A percentile compares a stretch with the other conserved stretches of the same genome.
Conservation (phyloP, 1,140 invertebrate genomes). For the Tetragnatha versicolor region DNA sequence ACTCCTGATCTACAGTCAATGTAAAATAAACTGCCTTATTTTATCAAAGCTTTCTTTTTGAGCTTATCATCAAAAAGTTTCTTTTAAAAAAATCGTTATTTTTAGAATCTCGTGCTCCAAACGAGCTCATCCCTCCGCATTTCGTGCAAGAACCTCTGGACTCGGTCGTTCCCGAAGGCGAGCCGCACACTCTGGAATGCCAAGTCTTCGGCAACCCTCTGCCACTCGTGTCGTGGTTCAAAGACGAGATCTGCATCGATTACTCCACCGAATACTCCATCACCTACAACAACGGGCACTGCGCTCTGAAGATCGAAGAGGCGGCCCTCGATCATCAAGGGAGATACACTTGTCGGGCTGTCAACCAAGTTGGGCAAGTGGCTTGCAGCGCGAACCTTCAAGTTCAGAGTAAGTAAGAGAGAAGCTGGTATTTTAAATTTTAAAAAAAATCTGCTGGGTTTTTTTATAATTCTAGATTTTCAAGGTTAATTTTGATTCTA, state of each 20-base stretch:
- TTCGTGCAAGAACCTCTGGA: conserved; percentile 73
- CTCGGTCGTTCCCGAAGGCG: conserved; percentile 72
- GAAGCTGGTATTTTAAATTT: no score
- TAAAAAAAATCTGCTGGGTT: no score
- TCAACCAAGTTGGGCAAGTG: conserved; percentile 68
- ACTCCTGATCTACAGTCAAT: no score
- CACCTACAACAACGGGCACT: conserved; percentile 69
- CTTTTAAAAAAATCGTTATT: no score
- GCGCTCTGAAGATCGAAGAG: conserved; percentile 69
- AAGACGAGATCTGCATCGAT: conserved; percentile 82
- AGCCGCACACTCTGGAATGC: conserved; percentile 74
- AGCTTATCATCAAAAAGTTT: no score
- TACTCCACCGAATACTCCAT: conserved; percentile 80
- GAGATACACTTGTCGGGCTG: conserved; percentile 69
- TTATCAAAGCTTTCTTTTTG: no score
- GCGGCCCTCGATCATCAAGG: conserved; percentile 70
- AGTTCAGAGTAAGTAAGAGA: conserved; percentile 58
- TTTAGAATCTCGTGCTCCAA: conserved; percentile 73
- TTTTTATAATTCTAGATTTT: no score
- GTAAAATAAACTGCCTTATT: no score
- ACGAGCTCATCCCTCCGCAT: conserved; percentile 71
- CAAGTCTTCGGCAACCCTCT: conserved; percentile 84
- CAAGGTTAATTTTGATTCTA: no score
- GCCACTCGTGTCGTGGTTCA: conserved; percentile 88
- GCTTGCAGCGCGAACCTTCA: conserved; percentile 65